Base-by-base conservation (phyloP, 2,113 vertebrate species). In the Erythrolamprus reginae region DNA sequence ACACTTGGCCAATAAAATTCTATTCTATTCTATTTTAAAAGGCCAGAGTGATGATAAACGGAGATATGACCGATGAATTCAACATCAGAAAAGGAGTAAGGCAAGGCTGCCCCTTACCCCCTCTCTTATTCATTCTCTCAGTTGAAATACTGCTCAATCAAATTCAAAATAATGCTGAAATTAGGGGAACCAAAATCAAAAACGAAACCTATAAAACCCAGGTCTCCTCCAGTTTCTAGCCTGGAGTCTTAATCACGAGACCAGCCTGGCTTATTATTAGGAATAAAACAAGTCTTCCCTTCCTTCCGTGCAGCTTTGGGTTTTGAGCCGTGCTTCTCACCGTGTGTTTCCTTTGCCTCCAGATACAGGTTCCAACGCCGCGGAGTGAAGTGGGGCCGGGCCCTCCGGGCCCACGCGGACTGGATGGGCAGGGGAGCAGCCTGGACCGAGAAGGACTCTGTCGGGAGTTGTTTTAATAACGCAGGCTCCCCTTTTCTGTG, bases 341-440 rank as follows among this genome's bases (percentile, higher is more conserved):
- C 26, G 38, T 93, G 82, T 91, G 4, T 93, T 91, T 56, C 94
- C 47, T 95, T 94, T 21, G 19, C 50, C 52, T 89, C 91, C 94
- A 99, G 98, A 99, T 96, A 98, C 98, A 55, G 98, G 98, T 94
- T 98, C 98, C 95, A 98, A 96, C 91, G 96, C 98, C 94, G 96
- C 97, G 61, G 98, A 98, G 96, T 98, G 97, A 98, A 84, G 82
- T 91, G 91, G 82, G 92, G 91, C 88, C 48, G 10, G 26, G 45
- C n/a, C 53, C 19, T 58, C 90, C 2, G 53, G 1, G 23, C 45
- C 77, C 82, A 48, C 47, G 0, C 56, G 33, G 53, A 91, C 92
- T 83, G 89, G 93, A 92, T 94, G 95, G 93, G 93, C 94, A 95
- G 93, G 94, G 92, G 95, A 96, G 94, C 96, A 95, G 94, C 91